A percentile compares a stretch with the other conserved stretches of the same genome.
Evolutionary conservation across 2,113 vertebrate genomes (phyloP).

Genomic region (Tachysurus vachellii): DNA sequence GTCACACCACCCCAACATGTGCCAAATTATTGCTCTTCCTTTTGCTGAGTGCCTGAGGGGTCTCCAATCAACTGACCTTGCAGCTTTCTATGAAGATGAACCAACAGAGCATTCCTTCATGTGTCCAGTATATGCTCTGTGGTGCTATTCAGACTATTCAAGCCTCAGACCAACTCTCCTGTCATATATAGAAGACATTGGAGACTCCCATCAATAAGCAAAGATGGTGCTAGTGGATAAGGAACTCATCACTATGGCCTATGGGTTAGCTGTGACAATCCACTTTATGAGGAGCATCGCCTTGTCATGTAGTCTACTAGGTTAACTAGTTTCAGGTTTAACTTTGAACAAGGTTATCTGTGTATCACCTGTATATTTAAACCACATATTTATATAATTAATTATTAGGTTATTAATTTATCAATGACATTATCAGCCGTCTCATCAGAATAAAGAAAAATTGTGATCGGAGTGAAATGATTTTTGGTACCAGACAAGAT

Average conservation of each 20-base stretch:
- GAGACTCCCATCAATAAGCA: background rate
- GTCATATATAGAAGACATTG: background rate
- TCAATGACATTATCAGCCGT: no score
- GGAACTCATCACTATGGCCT: no score
- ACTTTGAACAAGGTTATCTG: no score
- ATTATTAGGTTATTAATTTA: no score
- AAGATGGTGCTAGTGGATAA: background rate
- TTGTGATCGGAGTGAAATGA: no score
- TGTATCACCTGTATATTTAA: no score
- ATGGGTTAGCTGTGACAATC: background rate
- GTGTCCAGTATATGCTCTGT: background rate
- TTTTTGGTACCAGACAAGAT: no score
- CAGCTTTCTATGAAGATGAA: background rate
- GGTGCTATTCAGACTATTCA: background rate
- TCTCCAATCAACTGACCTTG: slow-evolving; percentile 5
- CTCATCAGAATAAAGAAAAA: no score
- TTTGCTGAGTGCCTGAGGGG: background rate
- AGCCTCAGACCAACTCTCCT: background rate
- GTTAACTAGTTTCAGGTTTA: no score
- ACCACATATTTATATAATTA: no score
- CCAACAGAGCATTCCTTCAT: background rate
- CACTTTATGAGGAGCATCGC: background rate
- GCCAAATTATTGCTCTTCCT: background rate
- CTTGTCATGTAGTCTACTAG: background rate
- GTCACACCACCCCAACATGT: background rate